phyloP scores from a whole-genome alignment of 2,888 invertebrate species.

The Apoda limacodes region DNA sequence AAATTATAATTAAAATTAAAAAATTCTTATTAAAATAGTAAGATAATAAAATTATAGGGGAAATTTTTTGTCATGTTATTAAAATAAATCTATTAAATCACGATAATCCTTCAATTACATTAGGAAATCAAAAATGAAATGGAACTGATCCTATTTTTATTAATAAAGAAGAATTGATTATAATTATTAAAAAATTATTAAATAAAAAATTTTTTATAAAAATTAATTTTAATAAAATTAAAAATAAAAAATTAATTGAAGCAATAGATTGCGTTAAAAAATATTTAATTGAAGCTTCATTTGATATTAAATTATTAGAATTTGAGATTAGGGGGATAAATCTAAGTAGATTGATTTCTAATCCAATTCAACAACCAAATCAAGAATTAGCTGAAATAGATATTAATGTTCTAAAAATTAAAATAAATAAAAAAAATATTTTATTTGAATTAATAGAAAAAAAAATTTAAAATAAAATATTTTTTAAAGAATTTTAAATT shows the following conservation, averaged over 20 bases:
- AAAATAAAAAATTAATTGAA: slow-evolving; percentile 65
- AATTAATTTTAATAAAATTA: slow-evolving; percentile 46
- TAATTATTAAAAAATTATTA: slow-evolving; percentile 31
- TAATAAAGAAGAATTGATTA: slow-evolving; percentile 48
- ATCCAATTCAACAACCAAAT: slow-evolving; percentile 67
- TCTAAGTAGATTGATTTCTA: slow-evolving; percentile 73
- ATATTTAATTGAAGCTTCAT: slow-evolving; percentile 72
- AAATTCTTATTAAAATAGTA: slow-evolving; percentile 53
- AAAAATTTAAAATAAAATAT: slow-evolving; percentile 67
- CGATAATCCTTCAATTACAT: slow-evolving; percentile 66
- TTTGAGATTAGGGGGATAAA: slow-evolving; percentile 70
- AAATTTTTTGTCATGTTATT: slow-evolving; percentile 75
- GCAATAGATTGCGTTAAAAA: slow-evolving; percentile 71
- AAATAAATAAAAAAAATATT: slow-evolving; percentile 61
- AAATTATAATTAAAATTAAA: slow-evolving; percentile 49
- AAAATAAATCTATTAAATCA: slow-evolving; percentile 66
- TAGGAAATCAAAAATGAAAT: slow-evolving; percentile 71
- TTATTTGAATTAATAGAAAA: slow-evolving; percentile 55
- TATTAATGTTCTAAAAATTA: slow-evolving; percentile 60
- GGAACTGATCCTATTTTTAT: slow-evolving; percentile 69
- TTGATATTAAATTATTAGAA: slow-evolving; percentile 52
- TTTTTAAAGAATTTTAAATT: slow-evolving; percentile 41
- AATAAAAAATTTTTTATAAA: slow-evolving; percentile 35
- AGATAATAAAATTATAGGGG: slow-evolving; percentile 66
- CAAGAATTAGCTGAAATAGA: slow-evolving; percentile 48